Conservation (phyloP, 2,113 vertebrate genomes). For the Tupaia tana region DNA sequence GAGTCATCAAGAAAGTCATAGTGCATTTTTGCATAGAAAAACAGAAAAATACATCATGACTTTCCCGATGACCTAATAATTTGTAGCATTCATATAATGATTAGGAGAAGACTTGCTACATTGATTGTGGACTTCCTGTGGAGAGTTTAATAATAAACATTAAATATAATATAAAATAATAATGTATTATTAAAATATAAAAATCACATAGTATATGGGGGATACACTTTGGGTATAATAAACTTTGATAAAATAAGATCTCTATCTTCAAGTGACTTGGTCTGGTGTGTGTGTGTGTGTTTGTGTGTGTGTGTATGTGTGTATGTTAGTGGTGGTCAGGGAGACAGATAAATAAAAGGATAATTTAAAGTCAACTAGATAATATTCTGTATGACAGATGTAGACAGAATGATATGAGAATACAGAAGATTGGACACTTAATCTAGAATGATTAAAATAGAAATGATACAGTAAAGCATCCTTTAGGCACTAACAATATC, state of each 20-base stretch:
- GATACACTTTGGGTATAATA: background rate
- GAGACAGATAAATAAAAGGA: background rate
- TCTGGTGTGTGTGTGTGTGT: background rate
- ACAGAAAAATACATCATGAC: too few relatives aligned
- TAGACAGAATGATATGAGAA: background rate
- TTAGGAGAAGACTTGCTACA: background rate
- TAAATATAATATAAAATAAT: too few relatives aligned
- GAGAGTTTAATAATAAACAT: too few relatives aligned
- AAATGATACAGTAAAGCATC: background rate
- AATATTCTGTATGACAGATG: background rate
- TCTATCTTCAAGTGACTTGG: background rate
- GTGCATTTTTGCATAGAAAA: too few relatives aligned
- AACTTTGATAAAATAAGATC: background rate
- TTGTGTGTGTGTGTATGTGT: background rate
- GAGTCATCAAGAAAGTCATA: too few relatives aligned
- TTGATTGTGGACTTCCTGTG: too few relatives aligned
- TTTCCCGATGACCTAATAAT: too few relatives aligned
- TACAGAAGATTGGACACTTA: background rate
- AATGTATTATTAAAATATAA: too few relatives aligned
- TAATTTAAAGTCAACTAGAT: background rate
- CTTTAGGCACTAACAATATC: background rate
- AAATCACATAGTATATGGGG: too few relatives aligned
- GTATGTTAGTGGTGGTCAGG: too few relatives aligned
- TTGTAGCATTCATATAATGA: too few relatives aligned
- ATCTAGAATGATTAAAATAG: background rate